phyloP scores from a whole-genome alignment of 1,140 invertebrate genomes.

The Drosophila ogumai region DNA sequence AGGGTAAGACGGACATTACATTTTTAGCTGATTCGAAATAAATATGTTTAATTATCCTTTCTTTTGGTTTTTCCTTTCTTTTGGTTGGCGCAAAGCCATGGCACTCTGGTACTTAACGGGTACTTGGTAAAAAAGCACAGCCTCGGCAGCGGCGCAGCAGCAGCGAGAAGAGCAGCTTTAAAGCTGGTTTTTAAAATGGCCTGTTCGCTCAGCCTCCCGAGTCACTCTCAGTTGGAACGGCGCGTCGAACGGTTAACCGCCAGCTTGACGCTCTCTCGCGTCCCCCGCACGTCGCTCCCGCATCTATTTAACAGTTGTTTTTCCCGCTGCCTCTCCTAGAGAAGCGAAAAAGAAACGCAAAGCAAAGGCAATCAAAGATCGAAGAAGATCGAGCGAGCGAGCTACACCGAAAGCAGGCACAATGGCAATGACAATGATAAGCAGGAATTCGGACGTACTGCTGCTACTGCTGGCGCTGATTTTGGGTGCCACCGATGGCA shows the following conservation, averaged over 20 bases:
- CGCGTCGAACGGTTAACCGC: constrained; percentile 63
- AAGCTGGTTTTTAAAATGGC: constrained; percentile 79
- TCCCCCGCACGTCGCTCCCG: constrained; percentile 3
- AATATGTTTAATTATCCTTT: neutral
- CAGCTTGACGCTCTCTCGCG: constrained; percentile 6
- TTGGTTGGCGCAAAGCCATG: neutral
- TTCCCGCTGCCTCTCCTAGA: constrained; percentile 22
- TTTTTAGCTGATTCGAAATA: neutral
- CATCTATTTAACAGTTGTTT: constrained; percentile 55
- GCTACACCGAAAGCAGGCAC: constrained; percentile 3
- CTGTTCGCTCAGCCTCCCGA: constrained; percentile 42
- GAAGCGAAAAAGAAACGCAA: constrained; percentile 36
- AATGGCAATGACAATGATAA: constrained; percentile 54
- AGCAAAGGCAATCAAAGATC: constrained; percentile 32
- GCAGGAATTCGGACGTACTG: constrained; percentile 30
- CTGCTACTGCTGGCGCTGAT: constrained; percentile 35
- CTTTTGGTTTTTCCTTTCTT: neutral
- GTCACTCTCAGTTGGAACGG: constrained; percentile 72
- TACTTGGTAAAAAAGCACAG: constrained; percentile 8
- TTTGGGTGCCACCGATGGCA: constrained; percentile 39
- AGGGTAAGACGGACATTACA: neutral
- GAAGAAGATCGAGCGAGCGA: constrained; percentile 22
- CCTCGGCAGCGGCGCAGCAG: constrained; percentile 8
- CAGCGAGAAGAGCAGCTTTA: constrained; percentile 23
- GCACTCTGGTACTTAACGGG: neutral